Evolutionary conservation across 2,888 invertebrate species (phyloP), one percentile per base, ranked within the genome.

Genomic region (Drosophila cracens): DNA sequence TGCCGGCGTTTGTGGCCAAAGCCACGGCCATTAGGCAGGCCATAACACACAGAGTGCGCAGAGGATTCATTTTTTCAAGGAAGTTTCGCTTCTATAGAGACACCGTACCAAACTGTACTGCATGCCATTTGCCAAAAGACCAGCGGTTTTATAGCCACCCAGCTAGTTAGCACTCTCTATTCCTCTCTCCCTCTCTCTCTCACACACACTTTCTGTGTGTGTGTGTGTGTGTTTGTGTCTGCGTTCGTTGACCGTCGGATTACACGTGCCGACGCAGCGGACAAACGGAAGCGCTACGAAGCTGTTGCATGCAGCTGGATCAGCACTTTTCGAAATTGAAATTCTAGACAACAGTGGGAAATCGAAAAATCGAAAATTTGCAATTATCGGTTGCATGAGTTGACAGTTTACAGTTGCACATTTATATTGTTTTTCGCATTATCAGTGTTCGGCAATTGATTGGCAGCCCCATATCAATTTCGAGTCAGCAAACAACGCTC

Each of bases 51-150:
- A 90, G 38, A 43, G 70, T 81, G 72, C 77, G 76, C 66, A 92
- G 66, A 48, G 85, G 74, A 81, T 90, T 90, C 91, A 91, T 91
- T 33, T 80, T 25, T 21, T 5, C 16, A 21, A 54, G 56, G 27
- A 11, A 51, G 27, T 68, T 57, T 51, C 31, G 18, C 31, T 79
- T 69, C 57, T 53, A 40, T 60, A 52, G 56, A 76, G 75, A 74
- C 74, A 74, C 83, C 65, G 83, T 61, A 70, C 64, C 65, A 81
- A 78, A 63, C 64, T 81, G 78, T 74, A 91, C 87, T 90, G 88
- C 82, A 80, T 74, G 46, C 13, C 16, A 18, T 34, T 40, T 1
- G n/a, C 27, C 2, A 11, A 4, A 21, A 21, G 13, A 1, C 6
- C 33, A 18, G 18, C 64, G 33, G n/a, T 74, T 90, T 68, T 90